These are phyloP conservation scores for Ovis canadensis DNA, from an alignment of 2,113 vertebrate genomes.

Conservation along the genomic window DNA sequence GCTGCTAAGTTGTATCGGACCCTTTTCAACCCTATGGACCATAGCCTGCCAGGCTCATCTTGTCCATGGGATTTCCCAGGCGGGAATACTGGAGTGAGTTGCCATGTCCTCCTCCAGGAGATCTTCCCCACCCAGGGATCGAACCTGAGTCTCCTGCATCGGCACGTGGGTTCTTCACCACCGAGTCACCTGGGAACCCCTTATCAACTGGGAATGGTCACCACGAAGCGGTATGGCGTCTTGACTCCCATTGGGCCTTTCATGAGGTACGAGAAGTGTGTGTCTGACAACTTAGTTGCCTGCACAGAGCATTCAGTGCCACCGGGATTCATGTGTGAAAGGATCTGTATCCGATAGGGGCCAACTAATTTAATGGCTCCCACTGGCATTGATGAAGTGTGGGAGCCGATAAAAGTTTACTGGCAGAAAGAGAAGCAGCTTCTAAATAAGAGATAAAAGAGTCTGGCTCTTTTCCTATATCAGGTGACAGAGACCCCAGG, in stretches of 20 bases:
- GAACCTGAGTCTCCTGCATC: background rate
- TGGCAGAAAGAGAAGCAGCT: background rate
- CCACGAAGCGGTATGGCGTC: rapidly evolving
- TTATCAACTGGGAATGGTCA: background rate
- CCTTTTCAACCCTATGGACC: background rate
- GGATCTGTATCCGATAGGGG: background rate
- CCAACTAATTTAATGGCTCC: background rate
- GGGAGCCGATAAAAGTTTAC: background rate
- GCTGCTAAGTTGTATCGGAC: background rate
- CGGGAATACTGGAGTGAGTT: background rate
- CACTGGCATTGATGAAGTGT: background rate
- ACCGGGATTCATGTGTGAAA: background rate
- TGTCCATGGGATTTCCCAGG: background rate
- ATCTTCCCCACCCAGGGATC: background rate
- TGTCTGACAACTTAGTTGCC: too few relatives aligned
- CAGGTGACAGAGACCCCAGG: background rate
- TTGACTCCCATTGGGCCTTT: rapidly evolving
- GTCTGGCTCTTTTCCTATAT: background rate
- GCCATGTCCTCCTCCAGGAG: background rate
- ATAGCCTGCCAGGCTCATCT: background rate
- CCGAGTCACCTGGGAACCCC: background rate
- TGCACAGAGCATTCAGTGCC: background rate
- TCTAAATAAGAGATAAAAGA: background rate
- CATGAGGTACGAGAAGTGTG: rapidly evolving
- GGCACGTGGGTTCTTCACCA: background rate